These are phyloP conservation scores for Protonemura montana DNA, from an alignment of 2,888 invertebrate species.

Conservation along the genomic window DNA sequence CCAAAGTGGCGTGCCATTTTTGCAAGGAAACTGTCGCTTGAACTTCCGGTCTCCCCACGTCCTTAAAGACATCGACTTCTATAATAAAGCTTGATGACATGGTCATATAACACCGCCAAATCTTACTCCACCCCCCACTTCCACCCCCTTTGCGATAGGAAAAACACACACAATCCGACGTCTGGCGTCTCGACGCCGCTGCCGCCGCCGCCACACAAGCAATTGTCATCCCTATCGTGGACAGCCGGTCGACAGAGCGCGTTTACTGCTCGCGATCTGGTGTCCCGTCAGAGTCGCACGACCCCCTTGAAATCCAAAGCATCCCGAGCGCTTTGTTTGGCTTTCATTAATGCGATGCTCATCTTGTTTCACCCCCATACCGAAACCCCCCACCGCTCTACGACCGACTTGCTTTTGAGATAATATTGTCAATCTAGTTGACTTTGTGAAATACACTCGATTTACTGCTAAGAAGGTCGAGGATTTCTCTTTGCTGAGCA, in stretches of 20 bases:
- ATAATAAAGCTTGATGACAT: too few relatives aligned
- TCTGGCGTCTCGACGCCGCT: background rate
- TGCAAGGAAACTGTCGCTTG: background rate
- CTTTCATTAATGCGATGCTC: constrained; percentile 1
- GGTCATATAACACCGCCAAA: too few relatives aligned
- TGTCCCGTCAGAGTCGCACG: background rate
- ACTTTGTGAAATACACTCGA: background rate
- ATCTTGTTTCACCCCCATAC: background rate
- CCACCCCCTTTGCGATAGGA: too few relatives aligned
- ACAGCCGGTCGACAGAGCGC: background rate
- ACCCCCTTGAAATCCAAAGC: background rate
- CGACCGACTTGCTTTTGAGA: background rate
- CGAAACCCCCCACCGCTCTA: background rate
- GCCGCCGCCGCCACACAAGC: background rate
- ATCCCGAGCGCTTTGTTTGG: background rate
- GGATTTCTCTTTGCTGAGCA: too few relatives aligned
- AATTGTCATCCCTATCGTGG: background rate
- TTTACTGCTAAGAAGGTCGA: too few relatives aligned
- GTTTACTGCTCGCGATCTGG: background rate
- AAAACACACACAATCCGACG: background rate
- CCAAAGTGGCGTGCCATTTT: background rate
- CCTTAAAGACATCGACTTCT: background rate
- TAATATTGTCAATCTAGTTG: constrained; percentile 3
- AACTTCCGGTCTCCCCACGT: background rate
- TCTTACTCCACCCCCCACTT: too few relatives aligned